These are phyloP conservation scores for Chelonia mydas DNA, from an alignment of 2,797 vertebrate species.

Conservation along the genomic window DNA sequence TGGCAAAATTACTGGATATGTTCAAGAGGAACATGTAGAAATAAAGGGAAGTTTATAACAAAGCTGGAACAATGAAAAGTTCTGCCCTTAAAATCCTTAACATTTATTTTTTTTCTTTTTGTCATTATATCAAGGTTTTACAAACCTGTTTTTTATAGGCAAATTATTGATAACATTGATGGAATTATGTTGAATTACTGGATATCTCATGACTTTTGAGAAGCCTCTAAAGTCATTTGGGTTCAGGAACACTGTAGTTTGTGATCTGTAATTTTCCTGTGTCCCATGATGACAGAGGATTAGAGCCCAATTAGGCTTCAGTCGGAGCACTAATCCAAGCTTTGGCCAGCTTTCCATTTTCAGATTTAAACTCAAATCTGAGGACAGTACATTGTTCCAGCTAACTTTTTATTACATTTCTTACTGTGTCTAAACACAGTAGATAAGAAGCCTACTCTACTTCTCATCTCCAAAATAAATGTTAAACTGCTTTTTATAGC, in stretches of 20 bases:
- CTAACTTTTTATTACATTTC: not conserved
- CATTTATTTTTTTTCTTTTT: not conserved
- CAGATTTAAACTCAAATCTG: conserved; percentile 3
- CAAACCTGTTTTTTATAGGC: not conserved
- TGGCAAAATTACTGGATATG: not conserved
- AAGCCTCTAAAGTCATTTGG: not conserved
- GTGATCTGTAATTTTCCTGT: conserved; percentile 14
- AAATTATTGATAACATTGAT: not conserved
- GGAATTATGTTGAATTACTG: not conserved
- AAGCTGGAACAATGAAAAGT: not conserved
- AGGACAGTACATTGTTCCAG: not conserved
- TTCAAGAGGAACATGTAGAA: not conserved
- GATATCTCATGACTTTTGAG: not conserved
- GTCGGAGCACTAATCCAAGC: not conserved
- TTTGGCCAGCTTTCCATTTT: conserved; percentile 26
- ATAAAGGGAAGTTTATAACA: not conserved
- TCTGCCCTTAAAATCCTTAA: not conserved
- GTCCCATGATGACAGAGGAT: not conserved
- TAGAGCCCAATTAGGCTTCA: conserved; percentile 19
- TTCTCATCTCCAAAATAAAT: not conserved
- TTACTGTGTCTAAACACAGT: not conserved
- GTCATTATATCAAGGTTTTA: not conserved
- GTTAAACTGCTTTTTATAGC: not conserved
- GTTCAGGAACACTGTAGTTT: conserved; percentile 8
- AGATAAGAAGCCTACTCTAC: not conserved